A percentile compares a stretch with the other conserved stretches of the same genome.
Evolutionary conservation across 2,797 vertebrate genomes (phyloP).

Genomic region (Mormyrops attenuatus): DNA sequence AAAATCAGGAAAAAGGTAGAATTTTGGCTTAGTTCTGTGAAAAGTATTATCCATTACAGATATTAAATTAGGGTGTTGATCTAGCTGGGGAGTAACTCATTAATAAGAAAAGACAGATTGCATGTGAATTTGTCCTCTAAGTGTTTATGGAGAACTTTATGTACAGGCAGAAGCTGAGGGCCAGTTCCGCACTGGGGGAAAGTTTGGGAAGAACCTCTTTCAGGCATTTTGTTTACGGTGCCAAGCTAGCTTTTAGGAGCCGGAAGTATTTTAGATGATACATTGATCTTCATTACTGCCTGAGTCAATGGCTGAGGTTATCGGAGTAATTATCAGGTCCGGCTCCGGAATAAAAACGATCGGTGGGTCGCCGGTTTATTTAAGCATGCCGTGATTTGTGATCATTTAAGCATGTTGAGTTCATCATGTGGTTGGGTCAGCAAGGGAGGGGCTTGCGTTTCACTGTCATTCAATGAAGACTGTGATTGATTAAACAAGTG

Average conservation of each 20-base stretch:
- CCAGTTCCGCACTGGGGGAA: not conserved
- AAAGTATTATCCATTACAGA: not conserved
- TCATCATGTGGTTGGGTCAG: not conserved
- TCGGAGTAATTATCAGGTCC: not conserved
- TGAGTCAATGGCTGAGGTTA: not conserved
- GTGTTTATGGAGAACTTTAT: not conserved
- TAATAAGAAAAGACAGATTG: not conserved
- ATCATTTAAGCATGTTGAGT: not conserved
- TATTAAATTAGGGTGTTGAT: not conserved
- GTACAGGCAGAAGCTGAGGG: not conserved
- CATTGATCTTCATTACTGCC: not conserved
- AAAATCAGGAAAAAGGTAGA: not conserved
- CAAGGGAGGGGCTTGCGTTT: not conserved
- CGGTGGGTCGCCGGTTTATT: not conserved
- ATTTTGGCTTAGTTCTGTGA: not conserved
- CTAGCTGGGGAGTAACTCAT: not conserved
- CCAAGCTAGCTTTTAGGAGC: not conserved
- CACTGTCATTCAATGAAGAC: not conserved
- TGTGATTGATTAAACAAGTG: not conserved
- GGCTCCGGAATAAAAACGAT: not conserved
- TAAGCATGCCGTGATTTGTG: not conserved
- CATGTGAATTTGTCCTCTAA: not conserved
- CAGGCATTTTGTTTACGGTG: not conserved
- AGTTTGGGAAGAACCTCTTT: not conserved
- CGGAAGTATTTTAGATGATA: not conserved